Base-by-base conservation (phyloP, 53 echinoderm and acorn worm species). In the Actinopyga echinites region DNA sequence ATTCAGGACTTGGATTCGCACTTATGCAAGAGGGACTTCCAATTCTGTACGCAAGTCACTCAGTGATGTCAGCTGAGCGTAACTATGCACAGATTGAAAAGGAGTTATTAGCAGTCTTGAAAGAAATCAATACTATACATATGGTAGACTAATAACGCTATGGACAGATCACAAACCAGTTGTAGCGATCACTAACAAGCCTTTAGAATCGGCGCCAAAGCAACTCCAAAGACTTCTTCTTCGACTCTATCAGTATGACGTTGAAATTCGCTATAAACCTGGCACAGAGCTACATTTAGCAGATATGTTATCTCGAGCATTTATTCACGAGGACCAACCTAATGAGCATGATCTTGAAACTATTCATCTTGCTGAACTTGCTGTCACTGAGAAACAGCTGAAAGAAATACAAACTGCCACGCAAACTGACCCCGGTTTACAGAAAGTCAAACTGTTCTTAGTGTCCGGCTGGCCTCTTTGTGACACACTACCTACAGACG, bases 81-180 rank as follows among this genome's bases (percentile, higher is more conserved):
- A 71, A 71, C 8, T 73, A 84, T 53, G 69, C 71, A 2, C 69
- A 84, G 43, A 84, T 71, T 65, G 83, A 83, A 43, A 83, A 83
- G 40, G 83, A 83, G 42, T 45, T 83, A 9, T 52, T 66, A 4
- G 82, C 82, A 6, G 61, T 61, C 13, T 61, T 82, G 30, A 62
- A 57, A 19, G 83, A 31, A 64, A 65, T 64, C 61, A 83, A 15
- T 65, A 37, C 17, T 83, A 83, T 59, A 83, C 67, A 38, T 83
- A 83, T 43, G 83, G 83, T n/a, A 69, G 85, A 10, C 54, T 30
- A 57, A 75, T 85, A 54, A 36, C 58, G 3, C 21, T 84, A 36
- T 84, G 85, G 85, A 84, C 85, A 44, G 85, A 84, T 34, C 74
- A 84, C 58, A 84, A 85, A 44, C 85, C 85, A 17, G 60, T 85